Base-by-base conservation (phyloP, 2,113 vertebrate species). In the Ophthalmolycus amberensis region DNA sequence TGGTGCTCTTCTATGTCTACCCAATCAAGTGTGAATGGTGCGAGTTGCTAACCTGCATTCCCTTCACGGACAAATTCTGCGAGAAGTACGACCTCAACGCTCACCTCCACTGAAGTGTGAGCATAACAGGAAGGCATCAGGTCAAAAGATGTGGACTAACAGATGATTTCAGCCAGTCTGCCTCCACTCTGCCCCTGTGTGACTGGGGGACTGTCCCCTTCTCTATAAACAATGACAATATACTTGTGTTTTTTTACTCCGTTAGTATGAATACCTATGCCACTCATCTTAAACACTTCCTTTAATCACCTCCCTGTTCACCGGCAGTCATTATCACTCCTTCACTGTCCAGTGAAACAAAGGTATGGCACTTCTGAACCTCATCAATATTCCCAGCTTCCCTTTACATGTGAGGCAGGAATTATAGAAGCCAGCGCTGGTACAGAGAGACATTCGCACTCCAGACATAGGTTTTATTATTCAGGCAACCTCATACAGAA, bases 31-130 rank as follows among this genome's bases (percentile, higher is more conserved):
- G 98, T 0, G 96, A 97, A 69, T 99, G 98, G 98, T 99, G 98
- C 0, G 98, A 99, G 91, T 93, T 97, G 91, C 96, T 99, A 85
- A 99, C 98, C 46, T 99, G 98, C 89, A 99, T 99, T 93, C 98
- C 98, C 46, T 98, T 99, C 95, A 99, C 98, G 9, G 98, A 99
- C 96, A 99, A 99, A 83, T 99, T 99, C 95, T 99, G 98, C 5
- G 98, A 98, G 95, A 99, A 99, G 91, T 99, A 99, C 0, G 98
- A 99, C 93, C 96, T 99, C 90, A 98, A 99, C 0, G 96, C 97
- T 10, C 97, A 99, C 95, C 97, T 99, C 80, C 98, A 98, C 93
- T 99, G 95, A 98, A 86, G 50, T 6, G 25, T 4, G 54, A 75
- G 65, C 20, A 38, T 20, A 22, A 54, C 56, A 37, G 73, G 72